Evolutionary conservation across 2,797 vertebrate genomes (phyloP).

Genomic region (Vipera latastei): DNA sequence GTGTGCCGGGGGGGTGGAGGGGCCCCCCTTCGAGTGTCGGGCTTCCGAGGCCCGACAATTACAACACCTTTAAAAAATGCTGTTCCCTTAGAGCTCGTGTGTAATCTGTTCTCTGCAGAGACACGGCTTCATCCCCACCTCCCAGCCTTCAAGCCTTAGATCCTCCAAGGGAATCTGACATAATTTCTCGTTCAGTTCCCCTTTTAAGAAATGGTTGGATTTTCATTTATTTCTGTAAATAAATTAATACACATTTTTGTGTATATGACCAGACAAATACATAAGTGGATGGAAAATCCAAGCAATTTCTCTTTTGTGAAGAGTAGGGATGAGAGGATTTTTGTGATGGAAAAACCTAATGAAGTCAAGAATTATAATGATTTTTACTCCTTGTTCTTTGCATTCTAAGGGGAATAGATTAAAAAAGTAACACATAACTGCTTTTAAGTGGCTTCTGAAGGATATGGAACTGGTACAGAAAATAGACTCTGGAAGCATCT

Average conservation of each 20-base stretch:
- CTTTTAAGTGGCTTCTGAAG: neutral
- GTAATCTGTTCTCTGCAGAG: neutral
- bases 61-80: neutral
- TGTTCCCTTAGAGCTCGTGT: neutral
- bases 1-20: too few relatives aligned
- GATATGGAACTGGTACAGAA: neutral
- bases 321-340: neutral
- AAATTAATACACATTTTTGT: neutral
- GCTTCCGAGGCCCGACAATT: too few relatives aligned
- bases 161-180: neutral
- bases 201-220: neutral
- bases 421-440: neutral
- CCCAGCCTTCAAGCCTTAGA: neutral
- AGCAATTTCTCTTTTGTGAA: neutral
- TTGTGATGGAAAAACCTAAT: neutral
- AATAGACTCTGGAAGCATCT: neutral
- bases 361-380: neutral
- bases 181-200: neutral
- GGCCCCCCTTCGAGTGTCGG: too few relatives aligned
- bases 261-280: neutral
- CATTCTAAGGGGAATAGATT: neutral
- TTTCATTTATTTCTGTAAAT: neutral
- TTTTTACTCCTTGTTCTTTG: neutral
- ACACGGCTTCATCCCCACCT: neutral
- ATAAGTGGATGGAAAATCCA: neutral